Evolutionary conservation across 1,140 invertebrate genomes (phyloP), one percentile per base, ranked within the genome.

Genomic region (Drosophila sproati): DNA sequence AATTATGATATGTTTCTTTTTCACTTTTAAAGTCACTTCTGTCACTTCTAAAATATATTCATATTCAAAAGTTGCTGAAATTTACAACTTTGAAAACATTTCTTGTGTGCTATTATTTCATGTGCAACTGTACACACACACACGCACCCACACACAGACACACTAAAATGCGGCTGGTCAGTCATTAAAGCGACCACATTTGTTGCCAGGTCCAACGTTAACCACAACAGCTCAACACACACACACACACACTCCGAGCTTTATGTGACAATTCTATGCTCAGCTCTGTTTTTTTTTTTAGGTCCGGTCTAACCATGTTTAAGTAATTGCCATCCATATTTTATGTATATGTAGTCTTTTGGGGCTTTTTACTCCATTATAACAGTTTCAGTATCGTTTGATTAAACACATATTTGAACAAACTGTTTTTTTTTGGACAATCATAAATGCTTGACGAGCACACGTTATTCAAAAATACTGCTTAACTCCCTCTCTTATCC

Each of bases 171-270:
- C 8, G 41, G 63, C 55, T 45, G 5, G 62, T 29, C 41, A 61
- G 55, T 76, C 69, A 76, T 76, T 76, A 76, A 66, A 71, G 28
- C 73, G 61, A 61, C 60, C 73, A 60, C 55, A 63, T 54, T 51
- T 59, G 50, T 28, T 20, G 73, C 55, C 73, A 76, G 69, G 55
- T 69, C 69, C 28, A 43, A 41, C 29, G 37, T 71, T 63, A 64
- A 63, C 67, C 67, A 54, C 60, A 75, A 52, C 20, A 52, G 59
- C 61, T 43, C 39, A 63, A 45, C 67, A 54, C 48, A 34, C 35
- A 37, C 34, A 55, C 34, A 54, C 4, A 29, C 28, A 50, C 47
- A 57, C 50, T 43, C 12, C 43, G 32, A 37, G 28, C 57, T 66
- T 60, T 64, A 52, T 55, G 59, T 43, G 20, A 68, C 55, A 68